A percentile compares a stretch with the other conserved stretches of the same genome.
These are phyloP conservation scores for Arge pagana DNA, from an alignment of 2,888 invertebrate genomes.

Conservation along the genomic window DNA sequence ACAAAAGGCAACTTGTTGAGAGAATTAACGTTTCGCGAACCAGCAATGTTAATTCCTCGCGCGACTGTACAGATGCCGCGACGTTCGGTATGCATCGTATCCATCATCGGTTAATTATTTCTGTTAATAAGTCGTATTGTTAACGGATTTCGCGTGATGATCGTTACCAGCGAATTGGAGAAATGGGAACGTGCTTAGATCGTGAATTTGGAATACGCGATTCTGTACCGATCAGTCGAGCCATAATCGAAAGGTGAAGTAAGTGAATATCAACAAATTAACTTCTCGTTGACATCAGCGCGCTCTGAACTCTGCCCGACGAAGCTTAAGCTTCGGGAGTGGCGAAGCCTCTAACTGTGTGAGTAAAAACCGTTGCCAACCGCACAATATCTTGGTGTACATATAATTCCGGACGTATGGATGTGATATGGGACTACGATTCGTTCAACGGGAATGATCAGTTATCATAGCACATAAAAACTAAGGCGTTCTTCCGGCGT, in stretches of 20 bases:
- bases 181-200: background rate
- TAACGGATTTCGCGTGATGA: too few species aligned
- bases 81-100: background rate
- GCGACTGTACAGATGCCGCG: background rate
- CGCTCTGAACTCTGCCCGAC: background rate
- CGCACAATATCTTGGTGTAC: too few species aligned
- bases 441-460: too few species aligned
- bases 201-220: background rate
- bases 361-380: conserved; percentile 1
- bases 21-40: background rate
- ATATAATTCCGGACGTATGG: background rate
- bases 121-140: background rate
- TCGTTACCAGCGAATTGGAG: too few species aligned
- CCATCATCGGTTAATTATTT: background rate
- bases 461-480: too few species aligned
- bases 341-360: conserved; percentile 1
- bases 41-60: conserved; percentile 2
- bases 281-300: conserved; percentile 1
- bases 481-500: too few species aligned
- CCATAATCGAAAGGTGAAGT: background rate
- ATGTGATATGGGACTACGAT: too few species aligned
- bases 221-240: background rate
- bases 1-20: too few species aligned
- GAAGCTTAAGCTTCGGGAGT: conserved; percentile 15
- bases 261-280: background rate